These are phyloP conservation scores for Ochotona princeps DNA, from an alignment of 2,113 vertebrate genomes.

Conservation along the genomic window DNA sequence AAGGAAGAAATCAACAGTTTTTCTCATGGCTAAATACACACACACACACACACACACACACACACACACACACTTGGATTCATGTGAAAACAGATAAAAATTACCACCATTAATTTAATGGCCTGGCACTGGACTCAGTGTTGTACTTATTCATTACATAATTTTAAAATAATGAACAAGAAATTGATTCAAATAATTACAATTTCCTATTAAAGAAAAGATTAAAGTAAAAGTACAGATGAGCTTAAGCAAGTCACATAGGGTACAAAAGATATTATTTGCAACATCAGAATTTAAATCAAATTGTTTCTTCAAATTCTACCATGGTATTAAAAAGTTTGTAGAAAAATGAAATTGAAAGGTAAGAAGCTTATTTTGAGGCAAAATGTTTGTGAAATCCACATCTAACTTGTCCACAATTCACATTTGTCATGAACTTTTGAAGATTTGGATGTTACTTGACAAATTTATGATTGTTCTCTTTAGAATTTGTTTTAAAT, in stretches of 20 bases:
- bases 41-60: not conserved
- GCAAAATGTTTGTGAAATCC: too few species aligned
- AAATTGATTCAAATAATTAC: not conserved
- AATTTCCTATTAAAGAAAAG: not conserved
- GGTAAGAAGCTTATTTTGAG: too few species aligned
- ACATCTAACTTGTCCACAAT: too few species aligned
- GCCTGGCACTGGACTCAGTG: not conserved
- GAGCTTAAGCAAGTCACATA: not conserved
- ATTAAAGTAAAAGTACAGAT: not conserved
- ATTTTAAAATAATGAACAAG: constrained; percentile 18
- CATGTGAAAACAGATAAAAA: too few species aligned
- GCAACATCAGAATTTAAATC: not conserved
- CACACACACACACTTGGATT: not conserved
- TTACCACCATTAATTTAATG: not conserved
- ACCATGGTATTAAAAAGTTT: too few species aligned
- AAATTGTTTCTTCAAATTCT: not conserved
- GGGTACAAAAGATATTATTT: not conserved
- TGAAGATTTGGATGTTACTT: not conserved
- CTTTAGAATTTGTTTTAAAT: not conserved
- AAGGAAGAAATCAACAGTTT: constrained; percentile 10
- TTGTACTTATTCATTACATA: not conserved
- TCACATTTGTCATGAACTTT: too few species aligned
- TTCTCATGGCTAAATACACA: not conserved
- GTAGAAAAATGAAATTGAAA: too few species aligned
- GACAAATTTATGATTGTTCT: not conserved